Evolutionary conservation across 2,113 vertebrate genomes (phyloP), one percentile per base, ranked within the genome.

Genomic region (Chaenogobius annularis): DNA sequence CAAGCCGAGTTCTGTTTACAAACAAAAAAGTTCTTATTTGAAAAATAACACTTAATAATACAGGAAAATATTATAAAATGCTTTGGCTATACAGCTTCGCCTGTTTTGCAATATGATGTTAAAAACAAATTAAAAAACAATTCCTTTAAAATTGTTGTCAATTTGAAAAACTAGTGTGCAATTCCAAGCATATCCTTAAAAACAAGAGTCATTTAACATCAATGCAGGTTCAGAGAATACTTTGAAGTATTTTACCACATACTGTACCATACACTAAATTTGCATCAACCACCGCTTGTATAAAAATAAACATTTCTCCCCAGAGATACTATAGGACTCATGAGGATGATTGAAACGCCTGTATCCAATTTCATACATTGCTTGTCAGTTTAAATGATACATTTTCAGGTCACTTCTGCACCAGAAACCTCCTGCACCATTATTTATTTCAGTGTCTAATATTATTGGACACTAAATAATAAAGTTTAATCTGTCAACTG

Each of bases 41-140:
- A 40, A 40, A 63, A 59, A 17, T 56, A 10, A 55, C 17, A 73
- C 5, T 46, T 46, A 46, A 13, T 11, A 46, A n/a, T n/a, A n/a
- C n/a, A n/a, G 44, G 7, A 73, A 62, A 52, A 79, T 31, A 86
- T 69, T 58, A 54, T 83, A 67, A 58, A 22, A 69, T 20, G 73
- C 87, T 92, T 92, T 92, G 91, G 91, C 89, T 89, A 75, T 69
- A 68, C 72, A 82, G 73, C 70, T 79, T 44, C 20, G 44, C 22
- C 40, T 76, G 10, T 63, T 63, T 63, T 63, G 31, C 14, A 40
- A 40, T n/a, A 62, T n/a, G 50, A 20, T 8, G 4, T 54, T 8
- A 54, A 8, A 20, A 20, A 20, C 19, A 7, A 54, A 54, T 20
- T n/a, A 54, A 54, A 20, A 54, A 46, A 40, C 37, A 6, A 40